These are phyloP conservation scores for Pithys albifrons DNA, from an alignment of 2,113 vertebrate genomes.

Conservation along the genomic window DNA sequence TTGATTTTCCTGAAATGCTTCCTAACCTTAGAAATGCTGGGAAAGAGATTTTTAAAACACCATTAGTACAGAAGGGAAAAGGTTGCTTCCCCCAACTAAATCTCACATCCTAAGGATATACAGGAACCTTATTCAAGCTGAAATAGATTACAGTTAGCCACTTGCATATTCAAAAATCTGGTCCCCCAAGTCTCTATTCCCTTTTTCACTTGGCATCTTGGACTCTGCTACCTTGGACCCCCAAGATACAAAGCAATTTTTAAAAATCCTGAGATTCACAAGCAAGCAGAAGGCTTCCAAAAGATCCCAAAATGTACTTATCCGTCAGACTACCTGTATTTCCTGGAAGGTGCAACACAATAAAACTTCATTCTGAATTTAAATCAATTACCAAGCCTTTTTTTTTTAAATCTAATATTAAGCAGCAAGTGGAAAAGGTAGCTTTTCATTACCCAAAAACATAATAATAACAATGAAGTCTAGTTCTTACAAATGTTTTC, in stretches of 20 bases:
- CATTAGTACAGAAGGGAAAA: neutral
- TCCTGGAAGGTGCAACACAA: neutral
- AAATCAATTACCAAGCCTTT: neutral
- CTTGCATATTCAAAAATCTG: neutral
- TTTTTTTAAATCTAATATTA: neutral
- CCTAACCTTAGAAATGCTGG: neutral
- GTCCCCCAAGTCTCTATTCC: neutral
- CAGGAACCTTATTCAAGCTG: neutral
- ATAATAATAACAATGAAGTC: neutral
- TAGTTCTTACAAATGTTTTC: neutral
- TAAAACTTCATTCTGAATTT: neutral
- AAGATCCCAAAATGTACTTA: neutral
- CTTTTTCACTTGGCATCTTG: neutral
- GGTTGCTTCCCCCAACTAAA: neutral
- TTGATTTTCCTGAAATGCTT: slow-evolving; percentile 1
- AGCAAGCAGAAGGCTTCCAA: neutral
- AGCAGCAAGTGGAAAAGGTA: neutral
- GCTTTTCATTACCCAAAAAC: neutral
- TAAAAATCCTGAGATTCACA: neutral
- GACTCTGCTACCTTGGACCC: neutral
- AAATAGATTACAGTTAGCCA: neutral
- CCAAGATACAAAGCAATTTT: neutral
- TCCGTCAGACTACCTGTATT: neutral
- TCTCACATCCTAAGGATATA: neutral
- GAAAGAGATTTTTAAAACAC: neutral